Conservation (phyloP, 1,140 invertebrate species). For the Paralvinella palmiformis region DNA sequence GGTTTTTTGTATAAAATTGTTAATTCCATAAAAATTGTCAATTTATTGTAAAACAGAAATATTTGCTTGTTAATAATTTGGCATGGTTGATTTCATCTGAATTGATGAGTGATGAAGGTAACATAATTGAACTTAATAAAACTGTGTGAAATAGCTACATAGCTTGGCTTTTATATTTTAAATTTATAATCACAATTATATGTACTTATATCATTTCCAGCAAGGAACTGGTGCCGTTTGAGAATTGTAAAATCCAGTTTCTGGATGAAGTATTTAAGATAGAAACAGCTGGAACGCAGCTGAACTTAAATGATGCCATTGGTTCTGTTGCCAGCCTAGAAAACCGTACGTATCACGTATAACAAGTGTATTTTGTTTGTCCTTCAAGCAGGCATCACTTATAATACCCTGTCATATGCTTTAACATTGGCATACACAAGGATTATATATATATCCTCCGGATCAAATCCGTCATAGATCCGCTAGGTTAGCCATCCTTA, state of each 20-base stretch:
- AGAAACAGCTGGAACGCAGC: constrained; percentile 53
- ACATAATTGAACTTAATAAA: not conserved
- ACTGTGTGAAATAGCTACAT: too few species aligned
- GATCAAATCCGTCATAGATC: too few species aligned
- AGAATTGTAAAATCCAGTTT: constrained; percentile 57
- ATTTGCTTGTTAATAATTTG: not conserved
- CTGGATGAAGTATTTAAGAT: constrained; percentile 60
- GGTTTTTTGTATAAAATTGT: too few species aligned
- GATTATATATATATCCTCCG: too few species aligned
- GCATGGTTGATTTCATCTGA: not conserved
- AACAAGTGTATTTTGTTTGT: too few species aligned
- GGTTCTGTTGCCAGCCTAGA: not conserved
- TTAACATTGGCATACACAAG: too few species aligned
- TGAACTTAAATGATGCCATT: constrained; percentile 32
- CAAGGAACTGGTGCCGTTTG: constrained; percentile 45
- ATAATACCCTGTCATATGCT: too few species aligned
- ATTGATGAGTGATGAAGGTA: not conserved
- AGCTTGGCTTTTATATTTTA: not conserved
- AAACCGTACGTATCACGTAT: constrained; percentile 8
- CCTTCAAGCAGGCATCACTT: too few species aligned
- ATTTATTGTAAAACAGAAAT: too few species aligned
- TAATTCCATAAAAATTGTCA: too few species aligned
- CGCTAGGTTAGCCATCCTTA: too few species aligned
- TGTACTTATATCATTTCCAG: constrained; percentile 27
- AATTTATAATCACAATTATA: not conserved